These are phyloP conservation scores for Ophion obscuratus DNA, from an alignment of 2,888 invertebrate genomes.

Conservation along the genomic window DNA sequence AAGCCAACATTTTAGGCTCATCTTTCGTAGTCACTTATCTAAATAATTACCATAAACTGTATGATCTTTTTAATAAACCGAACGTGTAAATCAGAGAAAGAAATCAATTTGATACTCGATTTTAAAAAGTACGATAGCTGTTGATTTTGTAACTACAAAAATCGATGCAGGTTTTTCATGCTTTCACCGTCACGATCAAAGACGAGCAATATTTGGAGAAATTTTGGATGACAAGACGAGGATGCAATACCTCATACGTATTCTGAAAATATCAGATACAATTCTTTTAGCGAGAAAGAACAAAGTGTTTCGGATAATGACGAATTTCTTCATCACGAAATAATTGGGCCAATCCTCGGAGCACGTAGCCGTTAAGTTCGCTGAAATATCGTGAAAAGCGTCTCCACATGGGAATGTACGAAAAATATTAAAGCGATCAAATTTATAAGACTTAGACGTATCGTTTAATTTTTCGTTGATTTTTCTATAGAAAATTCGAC, in stretches of 20 bases:
- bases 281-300: not conserved
- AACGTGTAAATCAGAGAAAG: not conserved
- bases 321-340: not conserved
- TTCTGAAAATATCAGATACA: not conserved
- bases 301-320: not conserved
- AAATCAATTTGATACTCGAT: not conserved
- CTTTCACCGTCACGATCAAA: not conserved
- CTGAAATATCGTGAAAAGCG: not conserved
- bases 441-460: conserved; percentile 24
- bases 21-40: too few relatives aligned
- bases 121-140: not conserved
- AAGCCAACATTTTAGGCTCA: too few relatives aligned
- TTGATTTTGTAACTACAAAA: not conserved
- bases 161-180: not conserved
- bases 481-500: conserved; percentile 1
- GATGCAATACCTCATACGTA: not conserved
- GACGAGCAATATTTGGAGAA: too few relatives aligned
- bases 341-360: not conserved
- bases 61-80: not conserved
- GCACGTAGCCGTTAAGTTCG: not conserved
- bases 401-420: not conserved
- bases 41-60: not conserved
- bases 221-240: not conserved
- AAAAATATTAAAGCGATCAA: not conserved
- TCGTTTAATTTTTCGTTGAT: conserved; percentile 19